A percentile compares a stretch with the other conserved stretches of the same genome.
phyloP scores from a whole-genome alignment of 2,888 invertebrate species.

The Nymphalis c-album region DNA sequence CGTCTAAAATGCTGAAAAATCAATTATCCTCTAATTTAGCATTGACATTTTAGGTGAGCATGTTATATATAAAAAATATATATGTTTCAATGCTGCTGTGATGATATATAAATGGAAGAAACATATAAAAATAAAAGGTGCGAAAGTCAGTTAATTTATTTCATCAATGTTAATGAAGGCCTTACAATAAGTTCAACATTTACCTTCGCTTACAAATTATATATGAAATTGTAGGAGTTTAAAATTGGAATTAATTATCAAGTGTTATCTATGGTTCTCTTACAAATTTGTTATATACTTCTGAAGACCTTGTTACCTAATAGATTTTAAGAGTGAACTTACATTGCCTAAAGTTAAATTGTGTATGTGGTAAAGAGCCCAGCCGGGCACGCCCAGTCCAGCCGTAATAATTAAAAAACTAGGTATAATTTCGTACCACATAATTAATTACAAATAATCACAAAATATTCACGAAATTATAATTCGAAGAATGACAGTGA shows the following conservation, averaged over 20 bases:
- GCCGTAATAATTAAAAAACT: conserved; percentile 82
- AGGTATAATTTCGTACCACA: conserved; percentile 89
- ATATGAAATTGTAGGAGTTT: background rate
- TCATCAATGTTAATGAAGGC: background rate
- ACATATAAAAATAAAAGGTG: no score
- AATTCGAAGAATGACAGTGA: conserved; percentile 8
- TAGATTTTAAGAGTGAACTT: conserved; percentile 68
- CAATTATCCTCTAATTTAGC: background rate
- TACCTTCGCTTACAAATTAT: background rate
- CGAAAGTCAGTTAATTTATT: background rate
- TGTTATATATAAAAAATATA: background rate
- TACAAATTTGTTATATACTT: background rate
- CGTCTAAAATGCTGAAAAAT: conserved; percentile 80
- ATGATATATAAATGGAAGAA: no score
- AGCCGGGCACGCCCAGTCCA: conserved; percentile 82
- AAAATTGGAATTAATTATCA: background rate
- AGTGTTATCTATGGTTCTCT: conserved; percentile 21
- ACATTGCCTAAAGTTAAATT: conserved; percentile 83
- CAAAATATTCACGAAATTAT: conserved; percentile 8
- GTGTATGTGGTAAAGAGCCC: conserved; percentile 83
- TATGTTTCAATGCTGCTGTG: background rate
- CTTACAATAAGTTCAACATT: background rate
- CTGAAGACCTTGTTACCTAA: conserved; percentile 60
- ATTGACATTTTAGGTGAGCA: no score
- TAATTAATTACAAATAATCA: conserved; percentile 50